Evolutionary conservation across 2,888 invertebrate genomes (phyloP), one percentile per base, ranked within the genome.

Genomic region (Ganaspis brasiliensis): DNA sequence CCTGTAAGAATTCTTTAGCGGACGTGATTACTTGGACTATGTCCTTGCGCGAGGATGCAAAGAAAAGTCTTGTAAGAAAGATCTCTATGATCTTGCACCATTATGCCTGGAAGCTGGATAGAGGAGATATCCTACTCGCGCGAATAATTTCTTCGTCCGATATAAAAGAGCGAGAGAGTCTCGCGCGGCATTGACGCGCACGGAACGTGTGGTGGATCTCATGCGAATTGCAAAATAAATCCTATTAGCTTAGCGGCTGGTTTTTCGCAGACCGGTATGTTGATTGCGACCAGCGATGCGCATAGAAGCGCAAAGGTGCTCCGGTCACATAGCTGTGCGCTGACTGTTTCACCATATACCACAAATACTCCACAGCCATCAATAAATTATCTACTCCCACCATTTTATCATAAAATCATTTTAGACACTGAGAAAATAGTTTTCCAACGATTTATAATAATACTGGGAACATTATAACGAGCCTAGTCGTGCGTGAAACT

Each of bases 211-310:
- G 40, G 55, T n/a, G 77, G 76, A 80, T 80, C 79, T 81, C 79
- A 76, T 76, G 76, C 78, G 81, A 82, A 81, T 82, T 79, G 82
- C 82, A 77, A 82, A 82, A 83, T 84, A 85, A 86, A 86, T 87
- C 83, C 85, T 84, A 83, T 83, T 85, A 79, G 83, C 74, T 77
- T 74, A 26, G 37, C 61, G 24, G 75, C 71, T 75, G 57, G 78
- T 82, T 85, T 85, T 82, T 81, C 77, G 75, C 72, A 24, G 73
- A 75, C 82, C 79, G 85, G 84, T 85, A 85, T 85, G 85, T 85
- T 85, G 85, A 85, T 85, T 85, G 84, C 85, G 80, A 79, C 79
- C 85, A 82, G 70, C 85, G 84, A 84, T 85, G 83, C 81, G 78
- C 81, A 63, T 79, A 75, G 76, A 79, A 63, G 75, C 76, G 81